These are phyloP conservation scores for Cynoglossus semilaevis DNA, from an alignment of 2,113 vertebrate genomes.

Conservation along the genomic window DNA sequence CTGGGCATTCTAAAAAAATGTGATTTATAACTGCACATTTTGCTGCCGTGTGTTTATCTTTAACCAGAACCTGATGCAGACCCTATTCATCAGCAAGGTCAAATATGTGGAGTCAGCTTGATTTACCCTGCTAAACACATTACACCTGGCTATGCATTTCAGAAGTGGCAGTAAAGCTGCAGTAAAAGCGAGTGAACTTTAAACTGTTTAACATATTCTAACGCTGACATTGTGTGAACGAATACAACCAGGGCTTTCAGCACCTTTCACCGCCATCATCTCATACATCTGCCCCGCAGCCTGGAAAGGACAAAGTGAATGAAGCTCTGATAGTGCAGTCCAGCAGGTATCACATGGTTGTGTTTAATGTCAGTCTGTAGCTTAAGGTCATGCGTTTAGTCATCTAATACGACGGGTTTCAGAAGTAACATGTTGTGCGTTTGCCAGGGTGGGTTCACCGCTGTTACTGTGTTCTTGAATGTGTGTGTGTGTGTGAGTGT, in stretches of 20 bases:
- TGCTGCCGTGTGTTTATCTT: background rate
- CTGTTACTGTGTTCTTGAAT: background rate
- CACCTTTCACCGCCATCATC: slow-evolving; percentile 33
- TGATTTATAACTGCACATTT: slow-evolving; percentile 21
- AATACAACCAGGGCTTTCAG: slow-evolving; percentile 41
- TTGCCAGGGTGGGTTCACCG: slow-evolving; percentile 8
- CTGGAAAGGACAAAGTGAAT: slow-evolving; percentile 35
- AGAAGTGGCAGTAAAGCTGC: background rate
- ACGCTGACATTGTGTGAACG: slow-evolving; percentile 37
- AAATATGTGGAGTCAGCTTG: slow-evolving; percentile 15
- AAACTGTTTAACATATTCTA: slow-evolving; percentile 40
- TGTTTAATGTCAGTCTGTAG: too few relatives aligned
- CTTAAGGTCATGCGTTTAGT: too few relatives aligned
- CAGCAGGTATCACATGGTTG: slow-evolving; percentile 18
- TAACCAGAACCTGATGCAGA: slow-evolving; percentile 6
- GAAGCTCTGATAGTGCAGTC: slow-evolving; percentile 27
- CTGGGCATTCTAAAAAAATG: slow-evolving; percentile 1
- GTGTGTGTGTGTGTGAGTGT: slow-evolving; percentile 9
- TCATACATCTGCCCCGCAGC: slow-evolving; percentile 29
- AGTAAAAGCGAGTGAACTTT: slow-evolving; percentile 8
- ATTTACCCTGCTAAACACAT: slow-evolving; percentile 29
- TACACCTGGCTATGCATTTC: slow-evolving; percentile 23
- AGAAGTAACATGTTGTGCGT: slow-evolving; percentile 4
- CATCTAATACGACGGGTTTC: slow-evolving; percentile 28
- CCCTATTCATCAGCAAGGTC: slow-evolving; percentile 15